Evolutionary conservation across 2,888 invertebrate genomes (phyloP), one percentile per base, ranked within the genome.

Genomic region (Ellobium chinense): DNA sequence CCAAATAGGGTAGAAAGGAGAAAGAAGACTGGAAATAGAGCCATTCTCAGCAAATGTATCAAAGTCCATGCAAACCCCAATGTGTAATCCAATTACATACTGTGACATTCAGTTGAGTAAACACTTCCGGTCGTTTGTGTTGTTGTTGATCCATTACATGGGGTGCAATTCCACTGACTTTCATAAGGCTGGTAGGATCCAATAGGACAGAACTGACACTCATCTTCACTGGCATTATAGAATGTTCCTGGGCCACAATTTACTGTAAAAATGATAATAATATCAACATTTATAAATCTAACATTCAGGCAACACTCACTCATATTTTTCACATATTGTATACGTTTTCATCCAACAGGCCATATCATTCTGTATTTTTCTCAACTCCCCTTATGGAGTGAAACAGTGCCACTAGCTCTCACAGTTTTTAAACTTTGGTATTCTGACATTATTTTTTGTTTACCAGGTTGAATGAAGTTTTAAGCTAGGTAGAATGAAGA

Each of bases 171-270:
- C 14, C 81, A 83, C 69, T 85, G 81, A 1, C 80, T 87, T 7
- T 68, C 21, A 24, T 56, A n/a, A 21, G 85, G 60, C 78, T 88
- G 88, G 80, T 86, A 90, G 34, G 56, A 73, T 9, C 88, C 89
- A 24, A 85, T 29, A 1, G 82, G 54, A 80, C 90, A 90, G 62
- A 83, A 69, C 58, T 83, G 68, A 85, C 90, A 90, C 12, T 31
- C 62, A 14, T 46, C 46, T 2, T 73, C 80, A 1, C 39, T 34
- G 9, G 31, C 39, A 74, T 87, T 80, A 63, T 83, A 86, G 81
- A 78, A 87, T 2, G 83, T 81, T 5, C 88, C 88, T 2, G 80
- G 69, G 0, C 82, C 83, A 80, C 88, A 88, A 14, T 77, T 62
- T 29, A 87, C 87, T 87, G 73, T 21, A 34, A 65, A 27, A 37